Evolutionary conservation across 2,113 vertebrate species (phyloP).

Genomic region (Semicossyphus pulcher): DNA sequence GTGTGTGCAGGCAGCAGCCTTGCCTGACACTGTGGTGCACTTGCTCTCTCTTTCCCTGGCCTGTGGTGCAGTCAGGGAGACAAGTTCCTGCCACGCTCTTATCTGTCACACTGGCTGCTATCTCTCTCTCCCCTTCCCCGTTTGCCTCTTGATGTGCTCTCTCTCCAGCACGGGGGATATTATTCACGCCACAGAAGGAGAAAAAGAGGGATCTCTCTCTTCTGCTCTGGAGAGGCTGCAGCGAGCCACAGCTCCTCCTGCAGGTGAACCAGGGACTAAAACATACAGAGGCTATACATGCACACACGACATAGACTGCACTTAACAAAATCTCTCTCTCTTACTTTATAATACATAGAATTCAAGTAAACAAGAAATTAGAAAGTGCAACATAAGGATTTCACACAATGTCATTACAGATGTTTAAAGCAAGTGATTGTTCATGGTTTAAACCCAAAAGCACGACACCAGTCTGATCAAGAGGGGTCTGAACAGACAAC

Average conservation of each 20-base stretch:
- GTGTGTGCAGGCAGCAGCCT: constrained; percentile 69
- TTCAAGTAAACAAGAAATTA: constrained; percentile 16
- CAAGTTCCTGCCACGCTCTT: constrained; percentile 77
- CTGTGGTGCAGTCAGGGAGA: constrained; percentile 70
- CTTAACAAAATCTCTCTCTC: not conserved
- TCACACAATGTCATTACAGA: constrained; percentile 17
- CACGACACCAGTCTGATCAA: too few species aligned
- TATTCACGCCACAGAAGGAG: constrained; percentile 79
- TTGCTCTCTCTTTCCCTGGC: constrained; percentile 74
- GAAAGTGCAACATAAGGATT: constrained; percentile 4
- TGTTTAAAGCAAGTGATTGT: constrained; percentile 8
- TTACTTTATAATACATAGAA: too few species aligned
- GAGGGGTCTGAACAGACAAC: too few species aligned
- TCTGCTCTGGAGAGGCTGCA: constrained; percentile 69
- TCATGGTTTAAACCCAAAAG: not conserved
- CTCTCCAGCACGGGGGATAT: constrained; percentile 78
- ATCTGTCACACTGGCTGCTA: constrained; percentile 81
- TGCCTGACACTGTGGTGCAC: constrained; percentile 75
- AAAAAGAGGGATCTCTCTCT: constrained; percentile 76
- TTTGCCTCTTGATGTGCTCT: constrained; percentile 73
- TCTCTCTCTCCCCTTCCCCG: constrained; percentile 70
- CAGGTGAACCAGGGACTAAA: constrained; percentile 77
- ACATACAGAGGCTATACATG: constrained; percentile 9
- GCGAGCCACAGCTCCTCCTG: constrained; percentile 85
- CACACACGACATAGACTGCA: not conserved